These are phyloP conservation scores for Beroe forskalii DNA, from an alignment of 37 sponge, comb jelly and placozoan genomes.

Conservation along the genomic window DNA sequence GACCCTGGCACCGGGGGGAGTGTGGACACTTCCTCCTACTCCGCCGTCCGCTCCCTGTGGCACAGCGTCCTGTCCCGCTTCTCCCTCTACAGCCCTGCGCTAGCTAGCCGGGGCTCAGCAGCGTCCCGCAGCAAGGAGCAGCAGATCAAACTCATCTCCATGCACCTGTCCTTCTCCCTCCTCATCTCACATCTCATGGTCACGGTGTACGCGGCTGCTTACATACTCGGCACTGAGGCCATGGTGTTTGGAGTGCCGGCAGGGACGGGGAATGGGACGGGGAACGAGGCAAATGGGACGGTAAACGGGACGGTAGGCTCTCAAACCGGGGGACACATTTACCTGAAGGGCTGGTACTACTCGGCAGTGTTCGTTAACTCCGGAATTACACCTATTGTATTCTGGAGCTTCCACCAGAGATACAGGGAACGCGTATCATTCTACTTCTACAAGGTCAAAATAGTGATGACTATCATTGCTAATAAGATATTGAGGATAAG, in stretches of 20 bases:
- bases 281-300: no score
- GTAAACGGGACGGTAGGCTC: no score
- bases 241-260: neutral
- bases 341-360: constrained; percentile 41
- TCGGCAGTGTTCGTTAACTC: constrained; percentile 43
- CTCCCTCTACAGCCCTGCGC: neutral
- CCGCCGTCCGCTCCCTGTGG: neutral
- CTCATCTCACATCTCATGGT: constrained; percentile 17
- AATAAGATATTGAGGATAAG: neutral
- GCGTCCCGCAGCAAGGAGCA: constrained; percentile 41
- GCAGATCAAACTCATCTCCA: constrained; percentile 21
- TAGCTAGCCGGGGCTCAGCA: neutral
- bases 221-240: neutral
- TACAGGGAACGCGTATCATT: constrained; percentile 39
- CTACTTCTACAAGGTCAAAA: constrained; percentile 13
- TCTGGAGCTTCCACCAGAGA: constrained; percentile 33
- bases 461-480: neutral
- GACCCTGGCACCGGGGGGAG: neutral
- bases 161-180: constrained; percentile 36
- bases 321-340: no score
- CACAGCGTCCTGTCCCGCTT: neutral
- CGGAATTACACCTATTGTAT: constrained; percentile 25
- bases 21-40: neutral
- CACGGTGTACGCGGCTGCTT: neutral
- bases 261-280: no score